Evolutionary conservation across 1,140 invertebrate species (phyloP).

Genomic region (Aphis gossypii): DNA sequence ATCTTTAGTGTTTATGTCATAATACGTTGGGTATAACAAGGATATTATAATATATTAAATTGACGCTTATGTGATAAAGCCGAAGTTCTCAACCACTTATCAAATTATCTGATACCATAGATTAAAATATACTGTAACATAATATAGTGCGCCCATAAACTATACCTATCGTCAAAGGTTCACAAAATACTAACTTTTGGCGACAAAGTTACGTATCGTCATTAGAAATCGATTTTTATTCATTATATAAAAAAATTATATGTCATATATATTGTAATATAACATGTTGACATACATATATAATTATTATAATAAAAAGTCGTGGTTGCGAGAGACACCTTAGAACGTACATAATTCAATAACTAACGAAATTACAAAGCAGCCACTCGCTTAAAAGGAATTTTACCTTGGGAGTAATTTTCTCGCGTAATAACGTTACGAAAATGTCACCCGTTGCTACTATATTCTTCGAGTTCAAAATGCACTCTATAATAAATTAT

Average conservation of each 20-base stretch:
- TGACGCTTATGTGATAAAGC: no score
- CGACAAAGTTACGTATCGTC: not conserved
- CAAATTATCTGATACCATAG: not conserved
- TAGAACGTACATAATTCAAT: slow-evolving; percentile 26
- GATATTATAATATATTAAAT: no score
- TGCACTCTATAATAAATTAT: slow-evolving; percentile 17
- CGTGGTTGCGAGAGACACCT: not conserved
- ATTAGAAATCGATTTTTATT: not conserved
- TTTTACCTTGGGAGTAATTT: slow-evolving; percentile 39
- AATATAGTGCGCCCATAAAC: no score
- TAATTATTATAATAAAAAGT: slow-evolving; percentile 7
- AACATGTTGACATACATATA: not conserved
- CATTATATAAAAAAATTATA: not conserved
- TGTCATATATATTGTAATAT: not conserved
- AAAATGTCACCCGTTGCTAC: not conserved
- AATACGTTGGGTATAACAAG: no score
- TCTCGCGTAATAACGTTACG: slow-evolving; percentile 21
- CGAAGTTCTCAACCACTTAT: not conserved
- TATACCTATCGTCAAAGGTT: not conserved
- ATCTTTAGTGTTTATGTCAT: no score
- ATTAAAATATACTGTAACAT: not conserved
- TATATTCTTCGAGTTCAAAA: not conserved
- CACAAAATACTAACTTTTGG: not conserved
- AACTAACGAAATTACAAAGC: slow-evolving; percentile 10
- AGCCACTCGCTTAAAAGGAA: slow-evolving; percentile 30